phyloP scores from a whole-genome alignment of 92 coral and sea anemone species.

The Umimayanthus chanpuru region DNA sequence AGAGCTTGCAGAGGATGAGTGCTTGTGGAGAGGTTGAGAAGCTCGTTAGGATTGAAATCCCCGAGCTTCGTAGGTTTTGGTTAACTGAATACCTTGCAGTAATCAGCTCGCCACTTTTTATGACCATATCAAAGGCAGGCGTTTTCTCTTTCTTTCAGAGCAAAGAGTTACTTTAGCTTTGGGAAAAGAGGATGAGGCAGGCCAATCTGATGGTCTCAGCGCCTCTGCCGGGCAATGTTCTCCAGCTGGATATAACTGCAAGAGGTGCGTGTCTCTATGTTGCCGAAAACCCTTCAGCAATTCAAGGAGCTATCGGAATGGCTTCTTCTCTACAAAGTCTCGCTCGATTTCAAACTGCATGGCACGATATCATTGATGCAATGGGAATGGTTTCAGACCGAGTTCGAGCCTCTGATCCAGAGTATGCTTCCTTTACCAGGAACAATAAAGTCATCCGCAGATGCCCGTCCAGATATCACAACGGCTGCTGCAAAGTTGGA shows the following conservation, averaged over 20 bases:
- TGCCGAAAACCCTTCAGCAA: conserved; percentile 36
- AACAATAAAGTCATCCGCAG: conserved; percentile 26
- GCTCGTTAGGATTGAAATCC: conserved; percentile 46
- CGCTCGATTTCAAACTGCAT: conserved; percentile 51
- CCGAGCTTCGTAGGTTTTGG: conserved; percentile 47
- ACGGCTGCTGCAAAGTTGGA: conserved; percentile 33
- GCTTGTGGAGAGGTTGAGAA: conserved; percentile 45
- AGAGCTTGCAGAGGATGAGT: conserved; percentile 43
- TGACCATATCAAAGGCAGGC: conserved; percentile 42
- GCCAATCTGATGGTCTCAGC: conserved; percentile 40
- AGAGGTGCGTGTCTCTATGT: conserved; percentile 54
- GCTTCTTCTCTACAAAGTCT: conserved; percentile 45
- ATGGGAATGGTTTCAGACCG: conserved; percentile 56
- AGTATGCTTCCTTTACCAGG: conserved; percentile 42
- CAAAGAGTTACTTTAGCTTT: conserved; percentile 37
- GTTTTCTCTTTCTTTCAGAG: conserved; percentile 44
- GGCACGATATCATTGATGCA: conserved; percentile 48
- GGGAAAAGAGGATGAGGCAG: conserved; percentile 28
- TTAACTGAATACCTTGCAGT: conserved; percentile 43
- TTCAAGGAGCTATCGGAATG: conserved; percentile 44
- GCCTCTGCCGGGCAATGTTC: conserved; percentile 49
- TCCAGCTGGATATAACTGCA: conserved; percentile 56
- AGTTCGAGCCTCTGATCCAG: conserved; percentile 53
- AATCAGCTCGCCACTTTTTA: conserved; percentile 45
- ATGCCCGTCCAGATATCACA: conserved; percentile 27